A percentile compares a stretch with the other conserved stretches of the same genome.
These are phyloP conservation scores for Esox lucius DNA, from an alignment of 2,797 vertebrate species.

Conservation along the genomic window DNA sequence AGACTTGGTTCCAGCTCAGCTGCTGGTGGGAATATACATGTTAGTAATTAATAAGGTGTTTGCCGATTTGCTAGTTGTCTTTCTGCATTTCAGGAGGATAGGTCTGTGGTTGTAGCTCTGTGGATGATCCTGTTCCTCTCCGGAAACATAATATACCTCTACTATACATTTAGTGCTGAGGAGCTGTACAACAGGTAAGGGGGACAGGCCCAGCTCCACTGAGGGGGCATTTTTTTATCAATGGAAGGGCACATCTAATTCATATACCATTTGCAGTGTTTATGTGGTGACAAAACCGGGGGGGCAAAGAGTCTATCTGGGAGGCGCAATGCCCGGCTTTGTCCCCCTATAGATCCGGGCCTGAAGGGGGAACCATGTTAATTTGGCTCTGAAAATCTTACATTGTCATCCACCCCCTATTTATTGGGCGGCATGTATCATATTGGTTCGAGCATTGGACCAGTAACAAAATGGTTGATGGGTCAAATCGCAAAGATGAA, in stretches of 20 bases:
- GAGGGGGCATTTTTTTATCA: too few species aligned
- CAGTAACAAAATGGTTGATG: too few species aligned
- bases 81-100: constrained; percentile 81
- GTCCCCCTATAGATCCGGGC: too few species aligned
- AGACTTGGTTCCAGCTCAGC: not conserved
- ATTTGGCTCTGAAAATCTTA: not conserved
- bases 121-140: constrained; percentile 91
- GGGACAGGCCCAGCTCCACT: too few species aligned
- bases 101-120: constrained; percentile 87
- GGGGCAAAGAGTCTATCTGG: too few species aligned
- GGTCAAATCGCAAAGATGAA: too few species aligned
- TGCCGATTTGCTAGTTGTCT: constrained; percentile 12
- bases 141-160: constrained; percentile 88
- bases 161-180: constrained; percentile 91
- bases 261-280: too few species aligned
- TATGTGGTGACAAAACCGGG: too few species aligned
- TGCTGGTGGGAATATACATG: not conserved
- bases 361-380: not conserved
- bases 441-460: too few species aligned
- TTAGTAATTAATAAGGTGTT: not conserved
- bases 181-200: constrained; percentile 93
- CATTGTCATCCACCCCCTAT: not conserved
- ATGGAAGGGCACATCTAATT: too few species aligned
- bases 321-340: too few species aligned
- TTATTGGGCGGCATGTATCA: not conserved